Conservation (phyloP, 2,888 invertebrate genomes). For the Automeris io region DNA sequence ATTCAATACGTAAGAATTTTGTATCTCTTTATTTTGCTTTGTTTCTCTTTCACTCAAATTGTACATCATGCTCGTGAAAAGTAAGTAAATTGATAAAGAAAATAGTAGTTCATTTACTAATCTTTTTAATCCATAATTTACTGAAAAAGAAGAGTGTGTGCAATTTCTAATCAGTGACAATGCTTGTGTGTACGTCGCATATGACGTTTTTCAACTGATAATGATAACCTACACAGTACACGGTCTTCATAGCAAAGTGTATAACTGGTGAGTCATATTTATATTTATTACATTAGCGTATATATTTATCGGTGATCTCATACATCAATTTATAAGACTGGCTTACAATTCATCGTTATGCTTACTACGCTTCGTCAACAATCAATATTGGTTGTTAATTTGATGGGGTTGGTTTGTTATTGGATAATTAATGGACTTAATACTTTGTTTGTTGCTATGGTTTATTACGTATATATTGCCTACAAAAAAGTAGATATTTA, state of each 20-base stretch:
- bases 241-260: conserved; percentile 64
- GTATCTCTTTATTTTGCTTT: conserved; percentile 39
- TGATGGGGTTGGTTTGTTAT: too few relatives aligned
- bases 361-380: conserved; percentile 16
- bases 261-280: conserved; percentile 75
- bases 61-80: conserved; percentile 20
- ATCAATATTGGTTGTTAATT: too few relatives aligned
- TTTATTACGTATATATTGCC: too few relatives aligned
- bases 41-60: conserved; percentile 50
- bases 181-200: conserved; percentile 43
- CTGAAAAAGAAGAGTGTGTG: conserved; percentile 38
- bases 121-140: conserved; percentile 13
- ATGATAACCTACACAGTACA: conserved; percentile 72
- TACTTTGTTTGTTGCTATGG: too few relatives aligned
- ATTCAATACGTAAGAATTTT: conserved; percentile 43
- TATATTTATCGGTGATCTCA: conserved; percentile 73
- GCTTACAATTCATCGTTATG: conserved; percentile 31
- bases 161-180: conserved; percentile 22
- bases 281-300: conserved; percentile 73
- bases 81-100: conserved; percentile 11
- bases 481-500: too few relatives aligned
- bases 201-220: conserved; percentile 61
- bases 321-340: conserved; percentile 40
- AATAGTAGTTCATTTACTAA: background rate
- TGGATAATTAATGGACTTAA: too few relatives aligned